phyloP scores from a whole-genome alignment of 2,113 vertebrate species.

The Bubo blakistoni region DNA sequence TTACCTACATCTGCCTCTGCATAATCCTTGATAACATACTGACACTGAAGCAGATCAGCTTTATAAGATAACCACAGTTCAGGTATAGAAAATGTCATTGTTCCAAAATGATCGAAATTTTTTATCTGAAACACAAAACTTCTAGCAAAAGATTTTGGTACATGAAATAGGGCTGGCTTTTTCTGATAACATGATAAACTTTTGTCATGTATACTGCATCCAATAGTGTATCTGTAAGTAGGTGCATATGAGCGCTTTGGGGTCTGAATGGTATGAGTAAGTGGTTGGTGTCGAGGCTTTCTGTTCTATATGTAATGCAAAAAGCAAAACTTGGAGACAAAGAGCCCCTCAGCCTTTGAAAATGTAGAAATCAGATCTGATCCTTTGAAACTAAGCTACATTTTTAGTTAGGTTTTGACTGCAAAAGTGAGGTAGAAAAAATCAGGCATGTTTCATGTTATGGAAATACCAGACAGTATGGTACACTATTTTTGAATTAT shows the following conservation, averaged over 20 bases:
- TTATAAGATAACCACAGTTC: not conserved
- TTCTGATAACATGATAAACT: not conserved
- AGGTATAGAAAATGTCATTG: not conserved
- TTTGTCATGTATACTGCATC: not conserved
- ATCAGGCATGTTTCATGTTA: not conserved
- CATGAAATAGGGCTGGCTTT: accelerated
- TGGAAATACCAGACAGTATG: not conserved
- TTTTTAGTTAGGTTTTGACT: not conserved
- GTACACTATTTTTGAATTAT: not conserved
- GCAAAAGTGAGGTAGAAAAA: not conserved
- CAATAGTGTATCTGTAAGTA: not conserved
- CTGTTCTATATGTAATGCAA: not conserved
- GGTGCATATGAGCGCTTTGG: not conserved
- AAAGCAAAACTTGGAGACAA: not conserved
- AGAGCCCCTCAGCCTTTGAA: not conserved
- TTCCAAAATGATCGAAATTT: not conserved
- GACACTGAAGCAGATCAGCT: not conserved
- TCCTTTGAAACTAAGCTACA: not conserved
- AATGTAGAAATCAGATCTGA: not conserved
- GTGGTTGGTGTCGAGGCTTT: not conserved
- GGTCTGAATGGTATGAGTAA: not conserved
- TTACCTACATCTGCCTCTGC: not conserved
- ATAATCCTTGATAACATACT: not conserved
- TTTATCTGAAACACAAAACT: not conserved
- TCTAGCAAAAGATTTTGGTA: not conserved